phyloP scores from a whole-genome alignment of 2,113 vertebrate genomes.

The Pao palembangensis region DNA sequence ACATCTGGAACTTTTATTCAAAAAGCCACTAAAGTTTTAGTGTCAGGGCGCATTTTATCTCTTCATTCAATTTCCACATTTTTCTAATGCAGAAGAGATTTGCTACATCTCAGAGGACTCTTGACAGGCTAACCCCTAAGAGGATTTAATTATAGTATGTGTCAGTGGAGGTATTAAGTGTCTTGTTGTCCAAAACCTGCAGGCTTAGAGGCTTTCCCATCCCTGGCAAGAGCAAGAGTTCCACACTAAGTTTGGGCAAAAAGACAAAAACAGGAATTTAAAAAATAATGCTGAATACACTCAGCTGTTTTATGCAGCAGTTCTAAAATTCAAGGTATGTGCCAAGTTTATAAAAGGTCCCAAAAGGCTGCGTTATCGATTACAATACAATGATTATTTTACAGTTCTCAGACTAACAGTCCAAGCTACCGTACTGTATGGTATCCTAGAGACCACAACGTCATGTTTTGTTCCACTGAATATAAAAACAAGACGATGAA shows the following conservation, averaged over 20 bases:
- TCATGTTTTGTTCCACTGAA: too few species aligned
- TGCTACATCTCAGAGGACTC: background rate
- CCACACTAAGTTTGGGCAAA: background rate
- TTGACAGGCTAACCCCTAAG: background rate
- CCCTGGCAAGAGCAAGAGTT: background rate
- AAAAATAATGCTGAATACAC: background rate
- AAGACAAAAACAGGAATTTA: background rate
- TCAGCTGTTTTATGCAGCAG: too few species aligned
- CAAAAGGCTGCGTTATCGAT: too few species aligned
- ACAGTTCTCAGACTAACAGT: too few species aligned
- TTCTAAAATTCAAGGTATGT: too few species aligned
- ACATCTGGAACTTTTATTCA: too few species aligned
- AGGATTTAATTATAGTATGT: conserved; percentile 10
- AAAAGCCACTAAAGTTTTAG: background rate
- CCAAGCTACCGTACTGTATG: too few species aligned
- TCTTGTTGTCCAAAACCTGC: background rate
- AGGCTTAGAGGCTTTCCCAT: conserved; percentile 5
- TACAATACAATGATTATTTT: too few species aligned
- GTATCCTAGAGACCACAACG: too few species aligned
- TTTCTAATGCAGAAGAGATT: background rate
- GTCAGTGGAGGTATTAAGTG: conserved; percentile 7
- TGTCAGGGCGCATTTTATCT: background rate
- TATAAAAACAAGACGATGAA: too few species aligned
- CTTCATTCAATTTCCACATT: background rate
- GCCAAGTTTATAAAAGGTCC: too few species aligned